phyloP scores from a whole-genome alignment of 2,888 invertebrate species.

The Drosophila cracens region DNA sequence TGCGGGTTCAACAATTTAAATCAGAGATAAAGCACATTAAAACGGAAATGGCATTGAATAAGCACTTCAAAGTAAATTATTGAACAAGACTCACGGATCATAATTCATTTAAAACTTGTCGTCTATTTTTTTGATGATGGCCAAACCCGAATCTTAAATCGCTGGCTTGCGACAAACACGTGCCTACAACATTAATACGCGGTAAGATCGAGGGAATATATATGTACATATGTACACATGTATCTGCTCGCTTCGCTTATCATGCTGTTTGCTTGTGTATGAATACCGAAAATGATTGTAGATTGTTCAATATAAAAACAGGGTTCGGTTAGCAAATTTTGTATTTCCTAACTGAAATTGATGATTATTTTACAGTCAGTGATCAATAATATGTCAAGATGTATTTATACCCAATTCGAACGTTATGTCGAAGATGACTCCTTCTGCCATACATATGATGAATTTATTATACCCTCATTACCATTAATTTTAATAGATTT shows the following conservation, averaged over 20 bases:
- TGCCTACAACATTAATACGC: background rate
- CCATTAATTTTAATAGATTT: background rate
- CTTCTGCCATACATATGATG: background rate
- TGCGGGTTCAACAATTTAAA: background rate
- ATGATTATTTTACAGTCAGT: background rate
- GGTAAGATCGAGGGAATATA: background rate
- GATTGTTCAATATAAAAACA: background rate
- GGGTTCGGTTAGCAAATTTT: background rate
- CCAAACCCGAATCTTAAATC: background rate
- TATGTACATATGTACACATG: background rate
- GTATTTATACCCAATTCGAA: background rate
- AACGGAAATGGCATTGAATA: background rate
- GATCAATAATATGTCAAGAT: background rate
- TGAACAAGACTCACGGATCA: background rate
- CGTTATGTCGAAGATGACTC: background rate
- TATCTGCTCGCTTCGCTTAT: background rate
- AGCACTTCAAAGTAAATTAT: background rate
- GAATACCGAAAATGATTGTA: background rate
- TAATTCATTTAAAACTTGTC: background rate
- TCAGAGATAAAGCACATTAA: background rate
- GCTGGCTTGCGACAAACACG: background rate
- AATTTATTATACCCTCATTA: background rate
- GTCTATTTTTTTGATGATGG: background rate
- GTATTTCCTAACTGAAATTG: background rate
- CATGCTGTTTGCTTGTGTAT: background rate